phyloP scores from a whole-genome alignment of 2,888 invertebrate genomes.

The Marasmarcha lunaedactyla region DNA sequence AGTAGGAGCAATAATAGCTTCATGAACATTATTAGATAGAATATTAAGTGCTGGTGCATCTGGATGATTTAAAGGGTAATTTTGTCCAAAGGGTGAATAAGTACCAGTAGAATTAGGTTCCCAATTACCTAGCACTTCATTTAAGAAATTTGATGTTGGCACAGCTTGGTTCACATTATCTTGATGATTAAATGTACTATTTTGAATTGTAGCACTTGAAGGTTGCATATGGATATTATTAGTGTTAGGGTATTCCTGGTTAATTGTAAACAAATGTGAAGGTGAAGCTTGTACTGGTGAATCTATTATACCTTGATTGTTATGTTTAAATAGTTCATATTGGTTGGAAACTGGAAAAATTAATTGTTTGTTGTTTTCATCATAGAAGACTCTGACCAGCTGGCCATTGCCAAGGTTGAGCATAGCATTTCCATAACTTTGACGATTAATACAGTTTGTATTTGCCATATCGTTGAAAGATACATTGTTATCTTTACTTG shows the following conservation, averaged over 20 bases:
- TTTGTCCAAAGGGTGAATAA: conserved; percentile 79
- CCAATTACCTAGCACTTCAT: conserved; percentile 80
- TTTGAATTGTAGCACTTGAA: conserved; percentile 24
- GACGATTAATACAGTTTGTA: conserved; percentile 33
- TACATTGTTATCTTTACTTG: conserved; percentile 41
- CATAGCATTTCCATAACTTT: conserved; percentile 55
- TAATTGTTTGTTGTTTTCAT: conserved; percentile 57
- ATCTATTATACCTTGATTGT: conserved; percentile 39
- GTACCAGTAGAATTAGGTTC: conserved; percentile 79
- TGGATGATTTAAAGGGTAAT: conserved; percentile 64
- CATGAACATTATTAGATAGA: conserved; percentile 34
- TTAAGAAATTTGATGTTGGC: conserved; percentile 70
- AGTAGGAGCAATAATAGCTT: conserved; percentile 27
- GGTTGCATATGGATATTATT: conserved; percentile 35
- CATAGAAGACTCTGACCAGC: conserved; percentile 51
- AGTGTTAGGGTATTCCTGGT: conserved; percentile 44
- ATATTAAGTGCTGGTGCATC: conserved; percentile 45
- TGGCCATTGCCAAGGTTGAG: conserved; percentile 60
- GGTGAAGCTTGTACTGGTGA: conserved; percentile 38
- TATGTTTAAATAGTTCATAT: conserved; percentile 57
- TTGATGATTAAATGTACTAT: conserved; percentile 33
- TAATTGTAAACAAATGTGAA: conserved; percentile 43
- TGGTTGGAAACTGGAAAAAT: conserved; percentile 53
- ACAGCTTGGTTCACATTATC: conserved; percentile 25
- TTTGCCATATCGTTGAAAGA: conserved; percentile 35